Evolutionary conservation across 2,113 vertebrate genomes (phyloP).

Genomic region (human (Homo sapiens)): DNA sequence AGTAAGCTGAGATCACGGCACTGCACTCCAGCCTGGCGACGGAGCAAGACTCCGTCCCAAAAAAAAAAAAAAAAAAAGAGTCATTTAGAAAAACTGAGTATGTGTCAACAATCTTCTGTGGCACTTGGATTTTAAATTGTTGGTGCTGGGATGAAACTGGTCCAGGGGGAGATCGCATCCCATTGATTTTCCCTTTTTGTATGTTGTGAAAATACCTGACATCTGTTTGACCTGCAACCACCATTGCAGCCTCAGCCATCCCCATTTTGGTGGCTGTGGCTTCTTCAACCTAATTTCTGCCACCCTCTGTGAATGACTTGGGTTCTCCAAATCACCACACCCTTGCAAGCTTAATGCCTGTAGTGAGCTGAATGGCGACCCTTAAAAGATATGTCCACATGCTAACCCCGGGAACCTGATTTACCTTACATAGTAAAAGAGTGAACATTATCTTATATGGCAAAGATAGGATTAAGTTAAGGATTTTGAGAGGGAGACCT

Average conservation of each 20-base stretch:
- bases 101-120: no score
- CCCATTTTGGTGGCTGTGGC: neutral
- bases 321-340: neutral
- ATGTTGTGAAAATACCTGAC: neutral
- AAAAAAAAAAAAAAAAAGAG: no score
- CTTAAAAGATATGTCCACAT: accelerated
- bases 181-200: accelerated
- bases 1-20: no score
- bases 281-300: neutral
- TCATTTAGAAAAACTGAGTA: neutral
- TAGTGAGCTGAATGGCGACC: neutral
- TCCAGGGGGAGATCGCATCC: neutral
- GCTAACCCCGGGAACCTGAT: no score
- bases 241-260: accelerated
- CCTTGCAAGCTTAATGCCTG: no score
- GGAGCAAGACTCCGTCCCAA: no score
- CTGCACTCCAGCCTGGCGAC: no score
- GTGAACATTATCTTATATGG: neutral
- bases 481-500: neutral
- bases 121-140: neutral
- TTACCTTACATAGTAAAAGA: neutral
- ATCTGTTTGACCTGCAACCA: no score
- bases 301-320: neutral
- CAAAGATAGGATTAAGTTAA: neutral
- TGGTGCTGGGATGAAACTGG: neutral